These are phyloP conservation scores for Altica lythri DNA, from an alignment of 2,888 invertebrate species.

Conservation along the genomic window DNA sequence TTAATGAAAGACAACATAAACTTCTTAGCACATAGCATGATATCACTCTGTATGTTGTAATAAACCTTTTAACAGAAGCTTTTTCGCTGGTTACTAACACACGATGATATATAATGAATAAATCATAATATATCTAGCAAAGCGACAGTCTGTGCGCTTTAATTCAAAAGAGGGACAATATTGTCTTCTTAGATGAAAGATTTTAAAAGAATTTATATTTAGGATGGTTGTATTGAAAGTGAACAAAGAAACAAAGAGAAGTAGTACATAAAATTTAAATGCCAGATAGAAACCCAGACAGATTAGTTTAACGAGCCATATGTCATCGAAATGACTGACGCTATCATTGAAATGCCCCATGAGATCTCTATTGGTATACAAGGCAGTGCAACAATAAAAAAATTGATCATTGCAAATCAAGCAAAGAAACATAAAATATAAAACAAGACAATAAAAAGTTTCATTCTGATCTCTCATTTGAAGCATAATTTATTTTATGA, in stretches of 20 bases:
- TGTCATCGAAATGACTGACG: conserved; percentile 23
- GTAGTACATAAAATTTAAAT: conserved; percentile 20
- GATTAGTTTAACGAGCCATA: conserved; percentile 23
- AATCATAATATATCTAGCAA: conserved; percentile 5
- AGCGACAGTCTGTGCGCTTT: neutral
- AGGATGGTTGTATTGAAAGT: conserved; percentile 15
- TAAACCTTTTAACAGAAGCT: neutral
- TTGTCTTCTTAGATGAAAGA: conserved; percentile 21
- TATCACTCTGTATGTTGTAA: conserved; percentile 2
- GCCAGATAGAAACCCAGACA: conserved; percentile 16
- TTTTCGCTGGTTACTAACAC: neutral
- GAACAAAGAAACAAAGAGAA: conserved; percentile 24
- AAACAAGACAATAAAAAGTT: too few species aligned
- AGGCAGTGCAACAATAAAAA: too few species aligned
- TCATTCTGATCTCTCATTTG: too few species aligned
- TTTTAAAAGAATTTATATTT: conserved; percentile 19
- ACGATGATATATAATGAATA: conserved; percentile 3
- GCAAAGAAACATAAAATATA: too few species aligned
- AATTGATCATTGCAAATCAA: too few species aligned
- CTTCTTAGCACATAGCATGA: too few species aligned
- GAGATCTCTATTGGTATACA: conserved; percentile 8
- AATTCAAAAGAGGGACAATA: conserved; percentile 13
- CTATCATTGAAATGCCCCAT: conserved; percentile 14
- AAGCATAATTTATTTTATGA: too few species aligned
- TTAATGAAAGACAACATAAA: too few species aligned